Base-by-base conservation (phyloP, 2,113 vertebrate species). In the Regulus satrapa region DNA sequence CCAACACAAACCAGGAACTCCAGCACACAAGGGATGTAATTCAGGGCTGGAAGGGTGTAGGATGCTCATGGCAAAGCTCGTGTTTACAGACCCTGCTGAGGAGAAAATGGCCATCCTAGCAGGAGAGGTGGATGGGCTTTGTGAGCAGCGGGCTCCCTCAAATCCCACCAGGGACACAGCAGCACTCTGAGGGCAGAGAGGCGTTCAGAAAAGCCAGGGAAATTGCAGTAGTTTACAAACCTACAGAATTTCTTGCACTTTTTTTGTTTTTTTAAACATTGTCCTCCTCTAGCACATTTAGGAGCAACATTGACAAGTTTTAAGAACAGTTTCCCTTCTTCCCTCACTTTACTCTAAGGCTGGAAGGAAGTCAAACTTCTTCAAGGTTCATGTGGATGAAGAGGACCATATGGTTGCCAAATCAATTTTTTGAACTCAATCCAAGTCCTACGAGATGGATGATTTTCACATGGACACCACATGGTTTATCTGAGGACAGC, bases 281-380 rank as follows among this genome's bases (percentile, higher is more conserved):
- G 4, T 78, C 75, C 69, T 84, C 56, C 63, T 85, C 64, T 49
- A 81, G 61, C 67, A 77, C 15, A 26, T 59, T 85, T 46, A 73
- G 43, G 34, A 85, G 32, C 52, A 71, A 62, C 54, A 43, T 1
- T 24, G 49, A 69, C 55, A 77, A 85, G 55, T 76, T 92, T 83
- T 88, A 55, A 71, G 92, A 90, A 62, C 6, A 29, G 59, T 67
- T 96, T 55, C 28, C n/a, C 48, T 76, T 83, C 67, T 90, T 85
- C 74, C 52, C 40, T 93, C 34, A 7, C 49, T 75, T 74, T 85
- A 51, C 29, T 85, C 23, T 25, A 46, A 80, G 72, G 63, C 76
- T 96, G 88, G 90, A 93, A 96, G 82, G 59, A 85, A 97, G 85
- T 94, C 85, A 96, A 67, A 67, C 78, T 93, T 95, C 67, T 92